Conservation (phyloP, 1,140 invertebrate species). For the Anthonomus grandis region DNA sequence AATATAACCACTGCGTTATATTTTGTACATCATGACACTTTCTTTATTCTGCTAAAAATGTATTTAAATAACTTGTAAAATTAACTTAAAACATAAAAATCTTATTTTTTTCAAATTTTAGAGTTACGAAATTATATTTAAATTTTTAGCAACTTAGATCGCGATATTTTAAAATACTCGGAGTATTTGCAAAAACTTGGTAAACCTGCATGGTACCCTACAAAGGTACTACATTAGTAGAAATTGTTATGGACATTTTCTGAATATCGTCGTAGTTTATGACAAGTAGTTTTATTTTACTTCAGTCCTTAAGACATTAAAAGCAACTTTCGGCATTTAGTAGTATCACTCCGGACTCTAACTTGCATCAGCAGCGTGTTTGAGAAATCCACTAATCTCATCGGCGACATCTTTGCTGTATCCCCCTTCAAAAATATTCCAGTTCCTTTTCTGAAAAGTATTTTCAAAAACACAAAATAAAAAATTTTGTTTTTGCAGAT, state of each 20-base stretch:
- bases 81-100: no score
- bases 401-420: not conserved
- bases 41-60: no score
- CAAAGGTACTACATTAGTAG: not conserved
- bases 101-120: no score
- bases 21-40: no score
- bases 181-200: slow-evolving; percentile 1
- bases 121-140: no score
- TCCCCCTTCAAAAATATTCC: not conserved
- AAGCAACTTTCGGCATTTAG: not conserved
- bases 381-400: not conserved
- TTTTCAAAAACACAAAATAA: not conserved
- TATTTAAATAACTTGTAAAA: no score
- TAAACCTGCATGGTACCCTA: slow-evolving; percentile 1
- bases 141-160: slow-evolving; percentile 3
- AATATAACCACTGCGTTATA: no score
- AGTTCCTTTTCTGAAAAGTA: not conserved
- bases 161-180: not conserved
- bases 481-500: not conserved
- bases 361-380: not conserved
- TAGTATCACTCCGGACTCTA: not conserved
- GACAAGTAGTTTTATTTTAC: not conserved
- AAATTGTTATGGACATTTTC: not conserved
- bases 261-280: not conserved
- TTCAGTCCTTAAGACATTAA: not conserved